Conservation (phyloP, 2,797 vertebrate genomes). For the Chelon labrosus region DNA sequence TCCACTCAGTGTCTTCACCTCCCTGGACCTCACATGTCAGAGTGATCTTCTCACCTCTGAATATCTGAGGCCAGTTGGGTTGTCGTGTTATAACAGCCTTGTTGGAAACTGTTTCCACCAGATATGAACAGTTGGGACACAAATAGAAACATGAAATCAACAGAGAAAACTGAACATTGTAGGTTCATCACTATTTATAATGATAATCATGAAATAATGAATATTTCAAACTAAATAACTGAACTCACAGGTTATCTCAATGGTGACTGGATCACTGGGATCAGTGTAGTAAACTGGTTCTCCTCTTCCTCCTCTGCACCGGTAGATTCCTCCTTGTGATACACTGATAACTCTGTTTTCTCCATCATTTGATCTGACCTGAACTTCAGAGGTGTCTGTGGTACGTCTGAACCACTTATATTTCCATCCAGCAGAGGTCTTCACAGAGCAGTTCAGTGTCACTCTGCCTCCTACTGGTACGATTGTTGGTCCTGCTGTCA, state of each 20-base stretch:
- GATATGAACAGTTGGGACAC: neutral
- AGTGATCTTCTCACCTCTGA: slow-evolving; percentile 9
- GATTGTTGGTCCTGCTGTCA: too few species aligned
- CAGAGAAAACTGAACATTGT: neutral
- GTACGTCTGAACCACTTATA: neutral
- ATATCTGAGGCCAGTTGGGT: slow-evolving; percentile 6
- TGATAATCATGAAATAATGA: too few species aligned
- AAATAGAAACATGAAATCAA: too few species aligned
- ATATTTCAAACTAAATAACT: too few species aligned
- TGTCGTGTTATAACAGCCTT: neutral
- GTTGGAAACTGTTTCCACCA: slow-evolving; percentile 2
- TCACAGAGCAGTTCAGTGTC: slow-evolving; percentile 25
- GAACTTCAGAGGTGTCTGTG: too few species aligned
- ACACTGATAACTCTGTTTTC: too few species aligned
- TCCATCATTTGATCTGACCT: too few species aligned
- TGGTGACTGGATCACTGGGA: too few species aligned
- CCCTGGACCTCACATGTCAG: neutral
- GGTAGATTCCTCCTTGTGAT: too few species aligned
- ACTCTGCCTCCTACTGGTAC: slow-evolving; percentile 2
- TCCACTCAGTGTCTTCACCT: neutral
- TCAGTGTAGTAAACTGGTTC: too few species aligned
- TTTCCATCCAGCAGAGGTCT: neutral
- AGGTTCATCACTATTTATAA: neutral
- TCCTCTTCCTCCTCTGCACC: too few species aligned
- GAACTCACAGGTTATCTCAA: too few species aligned